Evolutionary conservation across 2,888 invertebrate species (phyloP), one percentile per base, ranked within the genome.

Genomic region (Linnaemya vulpina): DNA sequence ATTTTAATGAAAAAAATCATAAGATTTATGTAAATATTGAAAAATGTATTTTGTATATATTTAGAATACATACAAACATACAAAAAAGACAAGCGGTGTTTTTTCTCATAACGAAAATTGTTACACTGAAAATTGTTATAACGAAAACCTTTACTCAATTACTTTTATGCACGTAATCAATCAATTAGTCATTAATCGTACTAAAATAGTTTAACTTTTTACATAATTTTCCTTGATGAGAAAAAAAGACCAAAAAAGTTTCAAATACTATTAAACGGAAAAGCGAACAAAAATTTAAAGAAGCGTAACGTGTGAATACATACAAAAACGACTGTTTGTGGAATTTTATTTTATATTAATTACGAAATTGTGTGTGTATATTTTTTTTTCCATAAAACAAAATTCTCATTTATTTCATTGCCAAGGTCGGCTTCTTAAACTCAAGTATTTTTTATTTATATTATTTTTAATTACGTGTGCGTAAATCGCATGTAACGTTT

Each of bases 381-480:
- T 55, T 30, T 55, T 20, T 49, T 13, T 80, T 46, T 40, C 65
- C 76, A 55, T 46, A 58, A 73, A 75, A 51, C 20, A 3, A 40
- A 51, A 60, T 74, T 63, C 17, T 65, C 35, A 22, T 35, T 81
- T 49, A 71, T 76, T 85, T 85, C 85, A 85, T 85, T 81, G 67
- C 60, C 85, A 85, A 85, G 85, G 85, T 78, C 85, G 58, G 25
- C 30, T 49, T 78, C 43, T 76, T 65, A 65, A 67, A 51, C 15
- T 63, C 17, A 30, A 79, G 30, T 46, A 70, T 17, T 62, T 65
- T 46, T 62, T 53, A 55, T 67, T 74, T 71, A 51, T 30, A 20
- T 30, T 43, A 35, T 58, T 20, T 70, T 53, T 53, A 8, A 30
- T 10, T 63, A 11, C 38, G 60, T 77, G 65, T 71, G 65, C 63